Base-by-base conservation (phyloP, 2,797 vertebrate species). In the Cryptoblepharus egeriae region DNA sequence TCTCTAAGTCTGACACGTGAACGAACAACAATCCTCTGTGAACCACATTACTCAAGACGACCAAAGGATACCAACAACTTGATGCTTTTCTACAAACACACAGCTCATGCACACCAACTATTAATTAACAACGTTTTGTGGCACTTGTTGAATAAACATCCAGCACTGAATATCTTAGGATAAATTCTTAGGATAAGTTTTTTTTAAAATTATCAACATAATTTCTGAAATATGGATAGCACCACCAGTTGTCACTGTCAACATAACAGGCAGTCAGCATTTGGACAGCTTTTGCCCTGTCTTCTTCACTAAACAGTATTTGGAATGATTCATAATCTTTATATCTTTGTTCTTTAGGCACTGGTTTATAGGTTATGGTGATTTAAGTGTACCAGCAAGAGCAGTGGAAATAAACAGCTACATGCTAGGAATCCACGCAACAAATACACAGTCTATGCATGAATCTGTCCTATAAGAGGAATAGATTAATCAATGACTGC, bases 1-100 rank as follows among this genome's bases (percentile, higher is more conserved):
- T 73, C 82, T 87, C 64, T 64, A 75, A 39, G 39, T 68, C 45
- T 52, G 15, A 65, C 30, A 45, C 28, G 85, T 79, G 74, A 65
- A 74, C 8, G 37, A 74, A 58, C 77, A 71, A 70, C 26, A 57
- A 85, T n/a, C 69, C 68, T 68, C 79, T 80, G 74, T 76, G 30
- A 79, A 5, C 35, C 77, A 77, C 83, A 80, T 85, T 88, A 78
- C 52, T 72, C 60, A 67, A 65, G 68, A 60, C 24, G 13, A 80
- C 3, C 24, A 20, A 49, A 55, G 13, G 13, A 65, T n/a, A 72
- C 42, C 24, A 63, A 24, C 52, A 37, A 85, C 75, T 75, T 77
- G 82, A 88, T 90, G 85, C 67, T 81, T 86, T 71, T 87, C 85
- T 79, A 78, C 88, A 85, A 91, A 68, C 37, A 75, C 26, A 75